Base-by-base conservation (phyloP, 2,888 invertebrate genomes). In the Brenthis ino region DNA sequence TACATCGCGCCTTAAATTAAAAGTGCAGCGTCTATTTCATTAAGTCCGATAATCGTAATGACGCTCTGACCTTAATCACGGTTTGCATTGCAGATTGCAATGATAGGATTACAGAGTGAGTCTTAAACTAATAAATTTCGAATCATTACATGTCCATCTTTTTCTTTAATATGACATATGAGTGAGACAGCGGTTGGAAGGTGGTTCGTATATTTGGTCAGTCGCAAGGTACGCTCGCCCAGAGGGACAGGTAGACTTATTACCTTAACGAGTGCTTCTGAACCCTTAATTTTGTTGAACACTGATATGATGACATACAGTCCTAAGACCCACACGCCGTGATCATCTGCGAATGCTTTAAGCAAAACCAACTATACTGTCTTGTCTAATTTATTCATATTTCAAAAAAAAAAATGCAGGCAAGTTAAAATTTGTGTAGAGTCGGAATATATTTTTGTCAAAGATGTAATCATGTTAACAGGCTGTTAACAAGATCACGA, bases 401-500 rank as follows among this genome's bases (percentile, higher is more conserved):
- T 61, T 33, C 33, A 20, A 53, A 37, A 3, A 6, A 6, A 20
- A 51, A 0, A 0, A 48, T 6, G 6, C 14, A 20, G 48, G 4
- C 2, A 28, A 11, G 37, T 24, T 28, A 11, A 28, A 28, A 33
- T 11, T 28, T 16, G 28, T 60, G 6, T n/a, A 54, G 54, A 28
- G 50, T 60, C 50, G 28, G 28, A 28, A 16, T 53, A 64, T 66
- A 67, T 57, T 72, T 67, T 57, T 72, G 57, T 72, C 56, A 71
- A 67, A 60, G 64, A 61, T 58, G 54, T 64, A 69, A 66, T 53
- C 70, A 57, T 71, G 72, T 72, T 72, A 72, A 79, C 79, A 80
- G 80, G 80, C 80, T 86, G 87, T 86, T 87, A 88, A 88, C 84
- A 86, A 83, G 75, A 79, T 84, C 77, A 77, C 85, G 81, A 71